Evolutionary conservation across 2,113 vertebrate genomes (phyloP).

Genomic region (Bettongia penicillata): DNA sequence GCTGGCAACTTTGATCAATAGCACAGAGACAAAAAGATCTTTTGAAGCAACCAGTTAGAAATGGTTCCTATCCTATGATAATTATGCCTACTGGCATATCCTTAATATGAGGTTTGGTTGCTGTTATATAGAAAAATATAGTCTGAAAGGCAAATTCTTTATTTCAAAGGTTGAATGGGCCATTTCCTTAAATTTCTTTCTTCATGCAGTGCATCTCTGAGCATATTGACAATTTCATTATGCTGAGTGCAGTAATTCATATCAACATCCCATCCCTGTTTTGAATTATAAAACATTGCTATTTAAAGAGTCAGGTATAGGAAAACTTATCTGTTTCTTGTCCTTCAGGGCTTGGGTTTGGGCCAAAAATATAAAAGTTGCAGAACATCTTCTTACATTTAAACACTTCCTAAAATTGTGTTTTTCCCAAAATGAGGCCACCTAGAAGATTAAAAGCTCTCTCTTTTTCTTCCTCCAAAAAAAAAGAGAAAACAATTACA

Average conservation of each 20-base stretch:
- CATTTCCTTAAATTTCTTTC: slow-evolving; percentile 51
- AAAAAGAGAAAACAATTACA: slow-evolving; percentile 78
- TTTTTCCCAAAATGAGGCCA: slow-evolving; percentile 78
- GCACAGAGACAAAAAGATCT: not conserved
- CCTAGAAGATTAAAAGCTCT: slow-evolving; percentile 79
- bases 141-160: slow-evolving; percentile 59
- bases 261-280: slow-evolving; percentile 61
- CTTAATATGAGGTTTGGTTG: slow-evolving; percentile 1
- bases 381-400: slow-evolving; percentile 68
- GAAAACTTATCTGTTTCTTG: slow-evolving; percentile 61
- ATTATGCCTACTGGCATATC: not conserved
- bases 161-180: slow-evolving; percentile 54
- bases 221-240: slow-evolving; percentile 61
- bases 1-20: not conserved
- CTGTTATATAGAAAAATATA: slow-evolving; percentile 6
- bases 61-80: not conserved
- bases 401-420: slow-evolving; percentile 78
- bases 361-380: slow-evolving; percentile 73
- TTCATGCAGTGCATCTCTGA: slow-evolving; percentile 27
- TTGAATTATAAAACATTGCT: slow-evolving; percentile 55
- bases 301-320: slow-evolving; percentile 66
- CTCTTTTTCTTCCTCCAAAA: slow-evolving; percentile 65
- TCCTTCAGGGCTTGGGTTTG: slow-evolving; percentile 61
- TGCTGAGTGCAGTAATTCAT: slow-evolving; percentile 59
- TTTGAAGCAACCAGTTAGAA: not conserved